phyloP scores from a whole-genome alignment of 2,797 vertebrate species.

The Pempheris klunzingeri region DNA sequence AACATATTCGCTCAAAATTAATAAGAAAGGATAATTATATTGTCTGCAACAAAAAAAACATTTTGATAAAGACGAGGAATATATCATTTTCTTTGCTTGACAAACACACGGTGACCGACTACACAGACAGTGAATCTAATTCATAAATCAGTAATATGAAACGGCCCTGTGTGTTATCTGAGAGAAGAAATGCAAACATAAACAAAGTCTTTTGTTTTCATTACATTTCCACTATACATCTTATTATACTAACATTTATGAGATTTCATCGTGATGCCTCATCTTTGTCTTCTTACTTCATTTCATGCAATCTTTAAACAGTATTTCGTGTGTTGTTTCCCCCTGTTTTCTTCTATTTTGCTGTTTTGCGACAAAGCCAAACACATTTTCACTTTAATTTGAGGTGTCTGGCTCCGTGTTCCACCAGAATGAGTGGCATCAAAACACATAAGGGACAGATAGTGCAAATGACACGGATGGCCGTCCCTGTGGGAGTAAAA shows the following conservation, averaged over 20 bases:
- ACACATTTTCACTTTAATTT: background rate
- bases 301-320: constrained; percentile 1
- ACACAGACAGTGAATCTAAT: constrained; percentile 18
- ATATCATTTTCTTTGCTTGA: constrained; percentile 15
- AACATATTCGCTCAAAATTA: constrained; percentile 6
- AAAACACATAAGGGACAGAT: constrained; percentile 5
- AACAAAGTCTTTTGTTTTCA: constrained; percentile 13
- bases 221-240: constrained; percentile 6
- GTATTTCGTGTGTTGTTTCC: background rate
- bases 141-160: constrained; percentile 24
- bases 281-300: background rate
- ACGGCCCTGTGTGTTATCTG: constrained; percentile 11
- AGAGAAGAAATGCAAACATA: constrained; percentile 24
- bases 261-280: background rate
- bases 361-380: background rate
- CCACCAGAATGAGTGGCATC: constrained; percentile 2
- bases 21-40: constrained; percentile 8
- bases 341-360: background rate
- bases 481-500: constrained; percentile 14
- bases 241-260: constrained; percentile 2
- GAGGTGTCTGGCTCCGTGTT: background rate
- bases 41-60: constrained; percentile 22
- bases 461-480: constrained; percentile 18
- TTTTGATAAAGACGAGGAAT: constrained; percentile 37
- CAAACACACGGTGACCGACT: constrained; percentile 1